Base-by-base conservation (phyloP, 64 coral and sea anemone genomes). In the Astreopora myriophthalma region DNA sequence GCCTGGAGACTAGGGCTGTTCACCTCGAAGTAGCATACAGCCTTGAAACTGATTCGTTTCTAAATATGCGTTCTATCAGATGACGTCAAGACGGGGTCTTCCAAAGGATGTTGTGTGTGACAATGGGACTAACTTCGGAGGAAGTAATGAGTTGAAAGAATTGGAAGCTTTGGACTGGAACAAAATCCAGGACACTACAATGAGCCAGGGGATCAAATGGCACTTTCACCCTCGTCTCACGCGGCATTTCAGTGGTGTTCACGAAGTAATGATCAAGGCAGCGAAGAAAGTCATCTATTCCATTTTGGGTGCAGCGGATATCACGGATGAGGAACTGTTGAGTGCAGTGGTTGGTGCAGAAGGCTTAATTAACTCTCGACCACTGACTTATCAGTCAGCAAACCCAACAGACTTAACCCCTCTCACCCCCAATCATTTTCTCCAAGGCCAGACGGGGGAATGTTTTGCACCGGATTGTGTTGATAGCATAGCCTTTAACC, bases 261-360 rank as follows among this genome's bases (percentile, higher is more conserved):
- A 86, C n/a, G 80, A 92, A 64, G 48, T 66, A 17, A 85, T 86
- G 83, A 78, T 74, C 4, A 92, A 92, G 31, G 48, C 90, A 38
- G 66, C 68, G 16, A 86, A 73, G 55, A 74, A 63, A 37, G 49
- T 2, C 31, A 78, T 44, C 17, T 73, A 42, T 70, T 12, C 42
- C 58, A 42, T 91, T 8, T 67, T 78, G 35, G 28, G 34, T 24
- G 34, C 35, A 3, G 46, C 57, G 17, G 44, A 58, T 38, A 27
- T 71, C 51, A 71, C 37, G 20, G 84, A 86, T 40, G 84, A 80
- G 37, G 76, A 55, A 8, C 31, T 71, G 20, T 34, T 65, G 10
- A 67, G 36, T 70, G 79, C 79, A 65, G 60, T 79, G 22, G 71
- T 86, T 77, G 91, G 91, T 16, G 84, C 74, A 9, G 83, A 93